phyloP scores from a whole-genome alignment of 2,888 invertebrate species.

The Cryptocephalus primarius region DNA sequence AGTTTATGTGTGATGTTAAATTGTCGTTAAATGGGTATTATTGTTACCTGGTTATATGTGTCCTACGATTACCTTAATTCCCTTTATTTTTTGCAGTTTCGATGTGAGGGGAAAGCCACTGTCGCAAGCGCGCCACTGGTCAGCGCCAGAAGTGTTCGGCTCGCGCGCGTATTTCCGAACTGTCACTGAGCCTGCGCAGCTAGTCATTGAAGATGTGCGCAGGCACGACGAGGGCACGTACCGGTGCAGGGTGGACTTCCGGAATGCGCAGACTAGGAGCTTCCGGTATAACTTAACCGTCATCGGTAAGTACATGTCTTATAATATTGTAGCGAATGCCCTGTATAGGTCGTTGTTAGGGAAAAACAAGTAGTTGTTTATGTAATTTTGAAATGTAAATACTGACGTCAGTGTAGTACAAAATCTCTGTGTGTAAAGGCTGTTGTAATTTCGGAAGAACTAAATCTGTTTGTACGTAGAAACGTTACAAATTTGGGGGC shows the following conservation, averaged over 20 bases:
- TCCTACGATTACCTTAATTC: too few relatives aligned
- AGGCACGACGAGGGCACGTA: constrained; percentile 82
- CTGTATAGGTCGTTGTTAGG: too few relatives aligned
- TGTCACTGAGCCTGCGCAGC: constrained; percentile 66
- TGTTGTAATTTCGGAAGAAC: too few relatives aligned
- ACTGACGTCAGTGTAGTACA: too few relatives aligned
- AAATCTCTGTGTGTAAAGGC: too few relatives aligned
- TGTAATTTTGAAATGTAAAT: too few relatives aligned
- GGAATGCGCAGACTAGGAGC: constrained; percentile 80
- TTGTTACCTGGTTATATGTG: too few relatives aligned
- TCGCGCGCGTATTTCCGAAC: constrained; percentile 77
- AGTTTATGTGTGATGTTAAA: too few relatives aligned
- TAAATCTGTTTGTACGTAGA: too few relatives aligned
- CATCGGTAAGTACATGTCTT: constrained; percentile 57
- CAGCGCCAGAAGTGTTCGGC: constrained; percentile 75
- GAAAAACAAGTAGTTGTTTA: too few relatives aligned
- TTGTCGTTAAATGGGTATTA: too few relatives aligned
- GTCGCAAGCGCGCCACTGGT: constrained; percentile 72
- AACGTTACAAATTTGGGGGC: too few relatives aligned
- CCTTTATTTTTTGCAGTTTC: constrained; percentile 61
- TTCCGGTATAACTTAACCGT: constrained; percentile 84
- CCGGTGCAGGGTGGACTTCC: constrained; percentile 82
- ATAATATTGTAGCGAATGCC: neutral
- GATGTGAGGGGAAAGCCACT: constrained; percentile 77
- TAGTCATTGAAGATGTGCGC: constrained; percentile 73